Conservation (phyloP, 2,113 vertebrate genomes). For the Hippocampus barbouri region DNA sequence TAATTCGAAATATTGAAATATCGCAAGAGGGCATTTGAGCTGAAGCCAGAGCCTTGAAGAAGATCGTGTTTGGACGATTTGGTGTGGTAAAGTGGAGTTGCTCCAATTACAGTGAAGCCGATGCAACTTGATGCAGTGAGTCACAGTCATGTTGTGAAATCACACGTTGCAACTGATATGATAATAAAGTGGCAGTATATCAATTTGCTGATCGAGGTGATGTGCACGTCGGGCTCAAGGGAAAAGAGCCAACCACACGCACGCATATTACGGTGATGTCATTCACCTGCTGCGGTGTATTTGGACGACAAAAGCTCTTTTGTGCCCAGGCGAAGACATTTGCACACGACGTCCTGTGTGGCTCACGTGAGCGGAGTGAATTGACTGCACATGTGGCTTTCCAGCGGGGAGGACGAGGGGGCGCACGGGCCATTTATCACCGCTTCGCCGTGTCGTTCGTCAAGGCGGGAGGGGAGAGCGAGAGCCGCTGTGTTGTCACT, state of each 20-base stretch:
- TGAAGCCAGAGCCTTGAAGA: not conserved
- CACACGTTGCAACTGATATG: not conserved
- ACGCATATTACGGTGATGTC: constrained; percentile 53
- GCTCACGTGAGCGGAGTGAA: constrained; percentile 38
- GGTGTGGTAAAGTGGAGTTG: not conserved
- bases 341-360: constrained; percentile 26
- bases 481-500: constrained; percentile 8
- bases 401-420: not conserved
- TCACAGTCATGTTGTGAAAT: constrained; percentile 14
- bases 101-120: not conserved
- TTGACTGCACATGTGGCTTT: constrained; percentile 42
- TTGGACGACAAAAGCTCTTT: constrained; percentile 60
- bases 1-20: not conserved
- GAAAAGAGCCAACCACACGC: constrained; percentile 25
- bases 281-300: constrained; percentile 54
- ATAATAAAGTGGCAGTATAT: not conserved
- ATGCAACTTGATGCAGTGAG: constrained; percentile 9
- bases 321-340: constrained; percentile 50
- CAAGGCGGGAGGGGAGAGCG: constrained; percentile 9
- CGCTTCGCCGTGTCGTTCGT: constrained; percentile 34
- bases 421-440: constrained; percentile 24
- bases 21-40: not conserved
- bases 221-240: constrained; percentile 20
- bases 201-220: not conserved
- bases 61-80: not conserved